Percentiles rank a stretch among this genome's conserved stretches.
These are phyloP conservation scores for Elachura formosa DNA, from an alignment of 2,113 vertebrate genomes.

Conservation along the genomic window DNA sequence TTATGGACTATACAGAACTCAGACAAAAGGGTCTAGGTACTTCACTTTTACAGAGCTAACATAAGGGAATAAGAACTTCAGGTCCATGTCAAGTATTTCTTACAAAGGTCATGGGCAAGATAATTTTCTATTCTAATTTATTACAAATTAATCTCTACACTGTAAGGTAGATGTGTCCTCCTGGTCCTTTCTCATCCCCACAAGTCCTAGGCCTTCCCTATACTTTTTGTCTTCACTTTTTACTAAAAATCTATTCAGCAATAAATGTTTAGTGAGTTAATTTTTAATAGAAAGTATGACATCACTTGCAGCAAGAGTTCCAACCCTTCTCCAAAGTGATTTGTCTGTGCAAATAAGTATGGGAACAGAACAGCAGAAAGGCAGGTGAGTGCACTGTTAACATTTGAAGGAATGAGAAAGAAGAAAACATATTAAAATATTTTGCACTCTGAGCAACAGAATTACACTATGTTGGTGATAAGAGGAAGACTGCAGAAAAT, in stretches of 20 bases:
- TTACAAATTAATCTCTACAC: not conserved
- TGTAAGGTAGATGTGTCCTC: not conserved
- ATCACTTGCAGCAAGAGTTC: not conserved
- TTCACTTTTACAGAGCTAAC: not conserved
- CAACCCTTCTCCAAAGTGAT: not conserved
- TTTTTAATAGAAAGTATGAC: not conserved
- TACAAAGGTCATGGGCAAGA: not conserved
- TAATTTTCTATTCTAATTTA: not conserved
- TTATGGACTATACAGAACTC: not conserved
- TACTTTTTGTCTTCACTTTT: not conserved
- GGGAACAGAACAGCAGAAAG: not conserved
- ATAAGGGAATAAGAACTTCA: not conserved
- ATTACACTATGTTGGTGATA: not conserved
- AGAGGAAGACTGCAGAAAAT: not conserved
- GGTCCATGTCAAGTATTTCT: not conserved
- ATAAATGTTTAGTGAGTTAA: not conserved
- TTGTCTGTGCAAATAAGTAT: not conserved
- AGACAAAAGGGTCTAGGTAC: not conserved
- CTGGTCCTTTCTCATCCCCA: not conserved
- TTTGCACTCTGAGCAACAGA: not conserved
- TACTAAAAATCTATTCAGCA: not conserved
- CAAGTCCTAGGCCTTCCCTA: not conserved
- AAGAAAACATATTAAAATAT: not conserved
- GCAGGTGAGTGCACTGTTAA: not conserved
- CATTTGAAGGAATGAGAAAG: not conserved